Percentiles rank a stretch among this genome's conserved stretches.
phyloP scores from a whole-genome alignment of 2,113 vertebrate species.

The Pelusios castaneus region DNA sequence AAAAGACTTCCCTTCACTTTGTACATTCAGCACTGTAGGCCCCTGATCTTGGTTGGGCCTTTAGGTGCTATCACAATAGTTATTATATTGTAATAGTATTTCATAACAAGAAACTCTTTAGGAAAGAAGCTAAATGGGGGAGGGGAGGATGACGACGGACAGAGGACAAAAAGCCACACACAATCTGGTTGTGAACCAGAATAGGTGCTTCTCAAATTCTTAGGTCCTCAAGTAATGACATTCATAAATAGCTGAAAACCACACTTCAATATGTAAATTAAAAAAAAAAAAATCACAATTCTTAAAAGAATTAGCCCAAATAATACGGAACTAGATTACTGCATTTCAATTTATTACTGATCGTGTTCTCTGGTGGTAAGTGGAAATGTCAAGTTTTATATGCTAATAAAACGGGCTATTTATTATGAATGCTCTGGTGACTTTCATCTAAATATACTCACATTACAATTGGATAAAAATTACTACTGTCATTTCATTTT shows the following conservation, averaged over 20 bases:
- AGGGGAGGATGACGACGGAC: too few relatives aligned
- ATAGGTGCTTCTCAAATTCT: not conserved
- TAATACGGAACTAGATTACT: not conserved
- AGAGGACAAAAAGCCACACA: not conserved
- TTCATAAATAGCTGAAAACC: not conserved
- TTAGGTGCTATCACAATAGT: not conserved
- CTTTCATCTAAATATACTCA: not conserved
- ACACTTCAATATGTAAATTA: accelerated
- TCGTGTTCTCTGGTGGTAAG: not conserved
- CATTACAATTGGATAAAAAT: not conserved
- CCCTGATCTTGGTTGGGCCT: accelerated
- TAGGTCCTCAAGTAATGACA: not conserved
- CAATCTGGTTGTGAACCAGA: not conserved
- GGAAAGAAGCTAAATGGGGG: accelerated
- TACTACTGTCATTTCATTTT: not conserved
- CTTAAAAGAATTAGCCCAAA: not conserved
- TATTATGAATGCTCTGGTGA: not conserved
- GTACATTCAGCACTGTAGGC: accelerated
- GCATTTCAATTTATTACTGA: not conserved
- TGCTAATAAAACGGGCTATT: not conserved
- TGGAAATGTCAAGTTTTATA: not conserved
- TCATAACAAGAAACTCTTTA: not conserved
- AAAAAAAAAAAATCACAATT: not conserved
- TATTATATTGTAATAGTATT: not conserved
- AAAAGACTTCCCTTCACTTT: not conserved